These are phyloP conservation scores for Conus ventricosus DNA, from an alignment of 1,140 invertebrate species.

Conservation along the genomic window DNA sequence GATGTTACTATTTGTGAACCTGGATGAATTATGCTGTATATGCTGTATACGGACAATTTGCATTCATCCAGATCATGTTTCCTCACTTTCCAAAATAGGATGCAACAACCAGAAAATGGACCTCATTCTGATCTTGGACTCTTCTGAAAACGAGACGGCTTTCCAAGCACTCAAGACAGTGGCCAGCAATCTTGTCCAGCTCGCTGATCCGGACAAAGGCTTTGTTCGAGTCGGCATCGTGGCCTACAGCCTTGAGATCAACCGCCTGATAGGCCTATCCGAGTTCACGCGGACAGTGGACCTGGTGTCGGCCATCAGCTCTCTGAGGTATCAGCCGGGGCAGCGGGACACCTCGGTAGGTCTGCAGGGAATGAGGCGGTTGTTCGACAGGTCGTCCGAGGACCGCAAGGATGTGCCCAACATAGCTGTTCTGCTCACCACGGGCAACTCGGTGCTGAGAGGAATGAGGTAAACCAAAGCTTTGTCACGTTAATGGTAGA, in stretches of 20 bases:
- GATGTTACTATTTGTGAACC: too few species aligned
- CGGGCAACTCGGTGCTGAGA: slow-evolving; percentile 48
- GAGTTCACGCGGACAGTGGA: slow-evolving; percentile 37
- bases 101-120: slow-evolving; percentile 47
- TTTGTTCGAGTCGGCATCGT: slow-evolving; percentile 55
- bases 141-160: slow-evolving; percentile 39
- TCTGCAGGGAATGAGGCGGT: slow-evolving; percentile 46
- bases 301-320: slow-evolving; percentile 25
- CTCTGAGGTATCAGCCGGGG: slow-evolving; percentile 41
- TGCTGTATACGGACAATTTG: too few species aligned
- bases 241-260: slow-evolving; percentile 49
- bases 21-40: too few species aligned
- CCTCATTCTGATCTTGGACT: slow-evolving; percentile 48
- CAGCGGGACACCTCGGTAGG: slow-evolving; percentile 37
- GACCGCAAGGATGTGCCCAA: slow-evolving; percentile 59
- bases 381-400: slow-evolving; percentile 45
- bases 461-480: slow-evolving; percentile 24
- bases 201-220: slow-evolving; percentile 57
- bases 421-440: slow-evolving; percentile 58
- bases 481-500: too few species aligned
- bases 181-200: slow-evolving; percentile 44
- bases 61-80: too few species aligned
- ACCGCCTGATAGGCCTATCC: slow-evolving; percentile 37
- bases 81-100: slow-evolving; percentile 11
- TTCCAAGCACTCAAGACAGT: slow-evolving; percentile 17